Evolutionary conservation across 2,888 invertebrate genomes (phyloP).

Genomic region (Andrena dorsata): DNA sequence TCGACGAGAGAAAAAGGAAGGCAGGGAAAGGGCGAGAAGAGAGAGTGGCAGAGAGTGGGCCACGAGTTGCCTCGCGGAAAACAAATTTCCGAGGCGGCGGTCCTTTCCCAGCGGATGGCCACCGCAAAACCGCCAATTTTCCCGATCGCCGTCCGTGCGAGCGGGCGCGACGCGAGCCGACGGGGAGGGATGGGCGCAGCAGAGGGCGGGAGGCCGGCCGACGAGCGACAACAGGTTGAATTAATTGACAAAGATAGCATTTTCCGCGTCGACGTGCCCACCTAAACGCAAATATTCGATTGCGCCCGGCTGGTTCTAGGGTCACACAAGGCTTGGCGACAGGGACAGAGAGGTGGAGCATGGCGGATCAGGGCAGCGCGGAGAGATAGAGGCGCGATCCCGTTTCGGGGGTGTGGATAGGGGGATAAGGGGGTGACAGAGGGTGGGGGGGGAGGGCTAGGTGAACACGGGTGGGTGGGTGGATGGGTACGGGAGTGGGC

Average conservation of each 20-base stretch:
- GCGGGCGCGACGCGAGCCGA: slow-evolving; percentile 11
- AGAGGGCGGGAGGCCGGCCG: slow-evolving; percentile 36
- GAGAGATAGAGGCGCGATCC: slow-evolving; percentile 49
- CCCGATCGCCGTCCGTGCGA: slow-evolving; percentile 67
- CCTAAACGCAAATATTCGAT: slow-evolving; percentile 83
- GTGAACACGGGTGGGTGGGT: slow-evolving; percentile 59
- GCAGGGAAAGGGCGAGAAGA: neutral
- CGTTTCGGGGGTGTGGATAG: slow-evolving; percentile 20
- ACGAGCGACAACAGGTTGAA: slow-evolving; percentile 82
- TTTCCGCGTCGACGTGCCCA: slow-evolving; percentile 81
- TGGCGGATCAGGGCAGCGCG: slow-evolving; percentile 39
- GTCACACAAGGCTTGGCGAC: slow-evolving; percentile 52
- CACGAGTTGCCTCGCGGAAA: slow-evolving; percentile 17
- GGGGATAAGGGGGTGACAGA: too few relatives aligned
- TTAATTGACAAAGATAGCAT: slow-evolving; percentile 84
- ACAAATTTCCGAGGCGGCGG: slow-evolving; percentile 52
- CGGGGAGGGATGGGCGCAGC: slow-evolving; percentile 10
- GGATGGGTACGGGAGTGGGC: slow-evolving; percentile 62
- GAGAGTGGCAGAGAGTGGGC: neutral
- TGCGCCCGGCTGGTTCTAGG: slow-evolving; percentile 72
- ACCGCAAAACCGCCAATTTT: slow-evolving; percentile 79
- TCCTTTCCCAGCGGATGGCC: slow-evolving; percentile 53
- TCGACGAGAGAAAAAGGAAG: neutral
- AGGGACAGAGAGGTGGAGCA: slow-evolving; percentile 44
- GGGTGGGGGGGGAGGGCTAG: slow-evolving; percentile 40